Evolutionary conservation across 2,797 vertebrate genomes (phyloP), one percentile per base, ranked within the genome.

Genomic region (Sciaenops ocellatus): DNA sequence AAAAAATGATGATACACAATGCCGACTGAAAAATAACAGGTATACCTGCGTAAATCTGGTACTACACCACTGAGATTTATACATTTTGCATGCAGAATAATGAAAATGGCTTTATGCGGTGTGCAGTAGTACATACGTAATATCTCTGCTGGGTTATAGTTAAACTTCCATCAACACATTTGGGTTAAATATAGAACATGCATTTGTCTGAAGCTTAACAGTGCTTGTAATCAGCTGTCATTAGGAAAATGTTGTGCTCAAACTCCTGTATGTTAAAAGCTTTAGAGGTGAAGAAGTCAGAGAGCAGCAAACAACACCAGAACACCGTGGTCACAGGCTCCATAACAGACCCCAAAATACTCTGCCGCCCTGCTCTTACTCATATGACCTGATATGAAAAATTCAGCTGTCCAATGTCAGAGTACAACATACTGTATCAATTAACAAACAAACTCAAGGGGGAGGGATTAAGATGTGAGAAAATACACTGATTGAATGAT

Each of bases 301-400:
- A 82, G 56, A 72, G 26, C 42, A 70, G 63, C 73, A 73, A 63
- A 68, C 70, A 88, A 84, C 38, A 66, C 63, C 66, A 81, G 59
- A 78, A 34, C 48, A 57, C 48, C 10, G 28, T 8, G 57, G 77
- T 76, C 80, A 88, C 84, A 73, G 34, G 85, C 38, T 78, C 38
- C 72, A 76, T 69, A 79, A 90, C 83, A 82, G 56, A 77, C 62
- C 88, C 83, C 47, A 69, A 88, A 92, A 93, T 90, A 90, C 84
- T 71, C 61, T 8, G 34, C 5, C 18, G 63, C 47, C 30, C 50
- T 50, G 55, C 46, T 79, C 65, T 55, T 57, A 55, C 84, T 89
- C 83, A 89, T 44, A 62, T 82, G 80, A 87, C 80, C 73, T 81
- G 87, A 76, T 80, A 69, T 61, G 65, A 83, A 78, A 73, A 28